A percentile compares a stretch with the other conserved stretches of the same genome.
These are phyloP conservation scores for Cyanoliseus patagonus DNA, from an alignment of 2,113 vertebrate genomes.

Conservation along the genomic window DNA sequence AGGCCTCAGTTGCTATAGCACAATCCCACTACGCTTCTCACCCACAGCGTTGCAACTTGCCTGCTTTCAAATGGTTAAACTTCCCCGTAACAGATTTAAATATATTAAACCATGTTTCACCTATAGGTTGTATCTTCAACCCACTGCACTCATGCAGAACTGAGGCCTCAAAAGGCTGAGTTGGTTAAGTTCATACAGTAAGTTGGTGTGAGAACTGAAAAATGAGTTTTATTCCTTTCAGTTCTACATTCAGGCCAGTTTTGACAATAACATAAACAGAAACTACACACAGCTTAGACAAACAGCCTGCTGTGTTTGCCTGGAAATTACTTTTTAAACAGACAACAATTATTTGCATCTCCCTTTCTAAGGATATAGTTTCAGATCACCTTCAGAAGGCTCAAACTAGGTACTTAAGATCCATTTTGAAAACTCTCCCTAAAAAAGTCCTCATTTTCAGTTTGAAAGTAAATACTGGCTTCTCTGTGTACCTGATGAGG, in stretches of 20 bases:
- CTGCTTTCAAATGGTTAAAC: neutral
- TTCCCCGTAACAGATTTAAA: neutral
- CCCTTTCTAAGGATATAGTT: neutral
- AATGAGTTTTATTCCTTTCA: neutral
- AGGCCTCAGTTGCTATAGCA: neutral
- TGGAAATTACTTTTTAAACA: neutral
- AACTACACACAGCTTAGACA: neutral
- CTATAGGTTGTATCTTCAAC: neutral
- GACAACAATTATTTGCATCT: neutral
- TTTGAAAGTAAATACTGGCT: neutral
- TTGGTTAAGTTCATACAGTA: neutral
- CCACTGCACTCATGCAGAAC: neutral
- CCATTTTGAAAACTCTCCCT: neutral
- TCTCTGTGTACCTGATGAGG: neutral
- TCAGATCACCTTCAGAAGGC: neutral
- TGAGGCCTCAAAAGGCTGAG: neutral
- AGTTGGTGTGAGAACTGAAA: neutral
- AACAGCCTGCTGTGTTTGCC: neutral
- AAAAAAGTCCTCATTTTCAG: neutral
- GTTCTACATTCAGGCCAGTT: neutral
- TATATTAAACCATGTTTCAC: neutral
- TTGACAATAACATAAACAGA: neutral
- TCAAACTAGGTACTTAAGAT: neutral
- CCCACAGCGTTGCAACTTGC: neutral
- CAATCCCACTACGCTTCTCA: neutral